Percentiles rank a stretch among this genome's conserved stretches.
Conservation (phyloP, 2,888 invertebrate species). For the Eumacrocentrus americanus region DNA sequence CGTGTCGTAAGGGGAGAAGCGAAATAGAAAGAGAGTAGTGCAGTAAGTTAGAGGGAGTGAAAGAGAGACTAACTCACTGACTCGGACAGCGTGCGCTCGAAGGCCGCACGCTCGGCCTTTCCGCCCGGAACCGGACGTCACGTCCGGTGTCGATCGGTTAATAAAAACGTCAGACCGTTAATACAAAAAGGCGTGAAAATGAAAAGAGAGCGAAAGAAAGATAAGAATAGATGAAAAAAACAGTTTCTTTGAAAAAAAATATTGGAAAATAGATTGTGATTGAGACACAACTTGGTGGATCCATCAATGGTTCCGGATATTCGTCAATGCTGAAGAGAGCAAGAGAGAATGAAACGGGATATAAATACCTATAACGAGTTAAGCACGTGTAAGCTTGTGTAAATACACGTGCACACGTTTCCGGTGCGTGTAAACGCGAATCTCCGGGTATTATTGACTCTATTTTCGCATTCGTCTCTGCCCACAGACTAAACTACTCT, state of each 20-base stretch:
- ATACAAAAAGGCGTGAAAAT: conserved; percentile 4
- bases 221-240: background rate
- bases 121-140: conserved; percentile 28
- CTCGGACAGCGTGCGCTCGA: conserved; percentile 24
- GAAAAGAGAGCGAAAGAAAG: background rate
- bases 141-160: conserved; percentile 22
- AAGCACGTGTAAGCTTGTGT: conserved; percentile 7
- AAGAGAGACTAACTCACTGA: conserved; percentile 6
- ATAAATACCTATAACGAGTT: background rate
- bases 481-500: background rate
- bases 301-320: background rate
- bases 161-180: conserved; percentile 19
- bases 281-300: too few species aligned
- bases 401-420: conserved; percentile 2
- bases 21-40: background rate
- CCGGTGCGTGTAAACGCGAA: background rate
- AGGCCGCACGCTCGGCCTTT: conserved; percentile 34
- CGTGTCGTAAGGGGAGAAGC: conserved; percentile 22
- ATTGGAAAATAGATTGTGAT: too few species aligned
- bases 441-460: background rate
- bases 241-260: too few species aligned
- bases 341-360: background rate
- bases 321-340: background rate
- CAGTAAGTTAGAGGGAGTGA: background rate
- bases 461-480: background rate